Evolutionary conservation across 2,113 vertebrate species (phyloP), one percentile per base, ranked within the genome.

Genomic region (Sclerurus mexicanus): DNA sequence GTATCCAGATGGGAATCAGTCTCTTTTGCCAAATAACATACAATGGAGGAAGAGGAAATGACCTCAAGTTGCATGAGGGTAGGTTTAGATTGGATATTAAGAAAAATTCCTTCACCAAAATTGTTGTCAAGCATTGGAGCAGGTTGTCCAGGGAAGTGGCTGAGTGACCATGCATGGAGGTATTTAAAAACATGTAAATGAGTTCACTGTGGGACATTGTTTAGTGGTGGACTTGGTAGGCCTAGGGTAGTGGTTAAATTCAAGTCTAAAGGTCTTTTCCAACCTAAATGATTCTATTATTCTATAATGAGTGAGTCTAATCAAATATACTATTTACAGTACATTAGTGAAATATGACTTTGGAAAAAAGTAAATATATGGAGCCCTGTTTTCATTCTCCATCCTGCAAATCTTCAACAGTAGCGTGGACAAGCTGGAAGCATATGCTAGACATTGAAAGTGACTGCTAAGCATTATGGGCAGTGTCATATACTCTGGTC

Each of bases 1-100:
- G 28, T n/a, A 40, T 19, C 19, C 24, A 4, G 2, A 7, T 40
- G 15, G 31, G n/a, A 17, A 6, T 30, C 4, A 1, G 21, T 12
- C 16, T 56, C 13, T 55, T 63, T 30, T 35, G 46, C 24, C 75
- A 72, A 9, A 35, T 56, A 42, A 56, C 16, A 55, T 40, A 7
- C 30, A 31, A 35, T 11, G 63, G 33, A 4, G 21, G 12, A 28
- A 42, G 25, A 42, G 21, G 10, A 63, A 64, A 63, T 72, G 40
- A n/a, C 40, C 30, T 79, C 66, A 55, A 13, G 20, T 35, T 63
- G 23, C n/a, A 25, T 25, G 16, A 69, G 16, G 24, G 8, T 30
- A 80, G 21, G 10, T 42, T 49, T 49, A 64, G 30, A 31, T 4
- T 49, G n/a, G 13, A 49, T 12, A 21, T 2, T 12, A 87, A 17